These are phyloP conservation scores for Mormyrus iriodes DNA, from an alignment of 2,113 vertebrate genomes.

Conservation along the genomic window DNA sequence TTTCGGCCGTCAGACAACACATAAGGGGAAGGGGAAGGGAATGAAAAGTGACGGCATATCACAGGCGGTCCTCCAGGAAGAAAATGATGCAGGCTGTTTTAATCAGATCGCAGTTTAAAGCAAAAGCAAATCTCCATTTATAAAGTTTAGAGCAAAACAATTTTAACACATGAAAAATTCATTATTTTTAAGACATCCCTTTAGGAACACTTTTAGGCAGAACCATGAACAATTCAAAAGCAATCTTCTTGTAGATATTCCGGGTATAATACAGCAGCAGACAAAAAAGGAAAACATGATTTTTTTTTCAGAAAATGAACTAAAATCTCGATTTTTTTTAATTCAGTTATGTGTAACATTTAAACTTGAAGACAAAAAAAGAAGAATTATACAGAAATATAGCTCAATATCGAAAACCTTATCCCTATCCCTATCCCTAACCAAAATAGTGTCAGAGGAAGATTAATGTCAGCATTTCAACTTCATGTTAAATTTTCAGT, in stretches of 20 bases:
- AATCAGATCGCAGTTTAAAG: constrained; percentile 1
- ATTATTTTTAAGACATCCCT: constrained; percentile 6
- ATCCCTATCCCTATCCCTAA: background rate
- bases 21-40: background rate
- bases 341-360: background rate
- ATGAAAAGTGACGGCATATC: background rate
- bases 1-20: background rate
- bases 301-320: background rate
- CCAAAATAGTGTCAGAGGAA: background rate
- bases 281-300: background rate
- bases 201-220: background rate
- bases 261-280: background rate
- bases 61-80: background rate
- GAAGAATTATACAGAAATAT: background rate
- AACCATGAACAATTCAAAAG: background rate
- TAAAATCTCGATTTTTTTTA: background rate
- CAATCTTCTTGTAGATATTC: background rate
- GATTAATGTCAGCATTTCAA: background rate
- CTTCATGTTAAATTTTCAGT: background rate
- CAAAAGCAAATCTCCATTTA: background rate
- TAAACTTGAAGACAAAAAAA: background rate
- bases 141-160: background rate
- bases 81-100: constrained; percentile 2
- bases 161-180: constrained; percentile 8
- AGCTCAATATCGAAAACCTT: no score